Conservation (phyloP, 2,888 invertebrate genomes). For the Apotomis capreana region DNA sequence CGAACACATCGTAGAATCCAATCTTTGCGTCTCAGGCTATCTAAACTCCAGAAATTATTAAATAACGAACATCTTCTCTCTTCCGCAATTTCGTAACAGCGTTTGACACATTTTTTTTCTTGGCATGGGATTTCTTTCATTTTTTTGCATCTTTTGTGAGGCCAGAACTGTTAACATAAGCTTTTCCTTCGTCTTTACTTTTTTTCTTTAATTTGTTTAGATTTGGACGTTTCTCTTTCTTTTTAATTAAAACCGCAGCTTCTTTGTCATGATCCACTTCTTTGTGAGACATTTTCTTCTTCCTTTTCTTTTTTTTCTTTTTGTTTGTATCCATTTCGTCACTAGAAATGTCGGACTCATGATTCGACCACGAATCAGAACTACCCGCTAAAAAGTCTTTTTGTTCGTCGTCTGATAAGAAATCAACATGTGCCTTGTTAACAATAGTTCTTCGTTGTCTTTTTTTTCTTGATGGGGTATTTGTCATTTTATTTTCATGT, state of each 20-base stretch:
- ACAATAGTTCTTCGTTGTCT: too few relatives aligned
- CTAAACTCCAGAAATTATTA: constrained; percentile 2
- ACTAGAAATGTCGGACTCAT: constrained; percentile 3
- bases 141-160: neutral
- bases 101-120: neutral
- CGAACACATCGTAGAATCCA: neutral
- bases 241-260: neutral
- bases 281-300: neutral
- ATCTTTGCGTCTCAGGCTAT: neutral
- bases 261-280: neutral
- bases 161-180: neutral
- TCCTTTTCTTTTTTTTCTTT: constrained; percentile 1
- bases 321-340: neutral
- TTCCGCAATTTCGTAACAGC: constrained; percentile 4
- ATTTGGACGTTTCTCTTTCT: neutral
- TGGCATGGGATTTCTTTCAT: neutral
- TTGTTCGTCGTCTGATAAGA: constrained; percentile 17
- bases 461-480: too few relatives aligned
- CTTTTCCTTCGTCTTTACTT: neutral
- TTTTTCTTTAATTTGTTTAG: neutral
- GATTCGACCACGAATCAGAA: constrained; percentile 23
- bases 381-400: constrained; percentile 27
- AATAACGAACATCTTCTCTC: constrained; percentile 2
- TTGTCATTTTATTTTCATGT: too few relatives aligned
- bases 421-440: neutral